Conservation (phyloP, 2,797 vertebrate species). For the Erithacus rubecula region DNA sequence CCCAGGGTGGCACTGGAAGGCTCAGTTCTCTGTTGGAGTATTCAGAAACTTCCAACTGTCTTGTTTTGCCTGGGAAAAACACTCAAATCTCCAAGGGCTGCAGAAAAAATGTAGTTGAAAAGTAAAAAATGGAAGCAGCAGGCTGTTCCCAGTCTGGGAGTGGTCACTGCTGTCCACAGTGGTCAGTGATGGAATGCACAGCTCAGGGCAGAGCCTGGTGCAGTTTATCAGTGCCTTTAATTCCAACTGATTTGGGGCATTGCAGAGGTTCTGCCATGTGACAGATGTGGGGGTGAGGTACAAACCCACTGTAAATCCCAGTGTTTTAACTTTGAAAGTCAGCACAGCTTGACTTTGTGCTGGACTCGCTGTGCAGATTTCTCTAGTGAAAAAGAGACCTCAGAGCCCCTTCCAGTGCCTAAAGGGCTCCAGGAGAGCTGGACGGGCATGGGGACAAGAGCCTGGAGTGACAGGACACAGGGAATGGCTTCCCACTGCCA, state of each 20-base stretch:
- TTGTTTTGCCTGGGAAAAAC: not conserved
- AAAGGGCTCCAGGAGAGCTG: not conserved
- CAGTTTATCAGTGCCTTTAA: not conserved
- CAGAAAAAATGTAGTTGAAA: not conserved
- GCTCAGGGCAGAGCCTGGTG: not conserved
- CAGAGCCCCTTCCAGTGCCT: rapidly evolving
- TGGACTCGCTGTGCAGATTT: rapidly evolving
- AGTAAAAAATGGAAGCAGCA: not conserved
- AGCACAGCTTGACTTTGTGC: not conserved
- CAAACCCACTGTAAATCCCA: rapidly evolving
- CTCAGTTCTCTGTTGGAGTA: not conserved
- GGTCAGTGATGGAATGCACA: not conserved
- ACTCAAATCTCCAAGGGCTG: no score
- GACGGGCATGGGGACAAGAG: not conserved
- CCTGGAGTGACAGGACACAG: rapidly evolving
- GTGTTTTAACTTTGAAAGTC: not conserved
- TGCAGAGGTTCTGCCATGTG: not conserved
- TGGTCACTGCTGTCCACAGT: no score
- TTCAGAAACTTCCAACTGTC: not conserved
- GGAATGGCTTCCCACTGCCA: not conserved
- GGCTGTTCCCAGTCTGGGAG: not conserved
- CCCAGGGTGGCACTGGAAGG: not conserved
- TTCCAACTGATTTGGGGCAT: not conserved
- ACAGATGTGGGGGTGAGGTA: not conserved
- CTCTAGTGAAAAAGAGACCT: not conserved